Conservation (phyloP, 2,888 invertebrate species). For the Cremastobaeus sp. region DNA sequence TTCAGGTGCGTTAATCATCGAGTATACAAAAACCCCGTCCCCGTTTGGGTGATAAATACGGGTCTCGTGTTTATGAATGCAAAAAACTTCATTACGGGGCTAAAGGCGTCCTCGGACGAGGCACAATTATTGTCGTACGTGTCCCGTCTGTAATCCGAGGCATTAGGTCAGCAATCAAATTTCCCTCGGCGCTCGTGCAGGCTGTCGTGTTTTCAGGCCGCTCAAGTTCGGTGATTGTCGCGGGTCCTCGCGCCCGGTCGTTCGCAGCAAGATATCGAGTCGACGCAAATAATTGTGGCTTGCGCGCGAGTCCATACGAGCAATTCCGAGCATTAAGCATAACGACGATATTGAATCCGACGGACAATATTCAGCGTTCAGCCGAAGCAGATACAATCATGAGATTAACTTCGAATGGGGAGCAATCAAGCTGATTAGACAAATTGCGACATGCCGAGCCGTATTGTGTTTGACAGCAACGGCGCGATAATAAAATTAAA, state of each 20-base stretch:
- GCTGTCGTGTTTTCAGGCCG: conserved; percentile 28
- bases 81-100: conserved; percentile 45
- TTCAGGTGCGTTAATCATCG: too few species aligned
- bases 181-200: conserved; percentile 55
- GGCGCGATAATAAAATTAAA: conserved; percentile 47
- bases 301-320: conserved; percentile 39
- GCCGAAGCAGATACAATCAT: conserved; percentile 69
- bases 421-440: conserved; percentile 78
- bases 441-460: conserved; percentile 74
- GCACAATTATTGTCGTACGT: conserved; percentile 56
- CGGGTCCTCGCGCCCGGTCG: conserved; percentile 32
- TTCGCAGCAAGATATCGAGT: conserved; percentile 57
- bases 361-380: conserved; percentile 50
- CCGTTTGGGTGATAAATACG: conserved; percentile 13
- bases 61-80: conserved; percentile 32
- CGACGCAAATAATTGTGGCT: conserved; percentile 57
- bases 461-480: conserved; percentile 64
- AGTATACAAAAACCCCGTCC: too few species aligned
- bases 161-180: conserved; percentile 62
- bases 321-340: conserved; percentile 58
- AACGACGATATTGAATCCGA: conserved; percentile 55
- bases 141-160: conserved; percentile 60
- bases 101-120: conserved; percentile 24
- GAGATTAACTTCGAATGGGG: conserved; percentile 75
- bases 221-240: too few species aligned